Percentiles rank a stretch among this genome's conserved stretches.
phyloP scores from a whole-genome alignment of 2,113 vertebrate genomes.

The Pachyramphus minor region DNA sequence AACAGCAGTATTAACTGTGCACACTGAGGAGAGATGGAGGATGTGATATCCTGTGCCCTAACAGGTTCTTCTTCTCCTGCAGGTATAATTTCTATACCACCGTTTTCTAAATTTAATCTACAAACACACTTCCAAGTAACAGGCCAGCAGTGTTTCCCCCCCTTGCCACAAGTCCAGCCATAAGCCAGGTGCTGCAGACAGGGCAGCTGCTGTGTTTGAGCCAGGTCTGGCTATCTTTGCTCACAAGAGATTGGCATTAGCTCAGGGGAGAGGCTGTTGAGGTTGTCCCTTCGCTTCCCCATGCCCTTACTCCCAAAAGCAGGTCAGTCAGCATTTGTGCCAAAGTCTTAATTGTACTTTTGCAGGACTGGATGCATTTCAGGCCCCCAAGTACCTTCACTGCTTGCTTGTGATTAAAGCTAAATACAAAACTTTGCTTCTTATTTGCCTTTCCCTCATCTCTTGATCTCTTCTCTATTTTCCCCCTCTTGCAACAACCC shows the following conservation, averaged over 20 bases:
- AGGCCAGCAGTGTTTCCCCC: slow-evolving; percentile 16
- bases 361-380: not conserved
- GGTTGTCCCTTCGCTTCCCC: not conserved
- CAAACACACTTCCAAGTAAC: slow-evolving; percentile 26
- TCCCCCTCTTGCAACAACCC: not conserved
- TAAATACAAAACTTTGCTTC: not conserved
- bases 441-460: not conserved
- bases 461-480: not conserved
- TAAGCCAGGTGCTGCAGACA: slow-evolving; percentile 59
- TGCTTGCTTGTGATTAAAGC: not conserved
- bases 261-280: not conserved
- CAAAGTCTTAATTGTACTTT: slow-evolving; percentile 2
- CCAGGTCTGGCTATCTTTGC: slow-evolving; percentile 7
- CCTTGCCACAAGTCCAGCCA: slow-evolving; percentile 53
- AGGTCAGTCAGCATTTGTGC: not conserved
- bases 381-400: not conserved
- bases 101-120: slow-evolving; percentile 51
- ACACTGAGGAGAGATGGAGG: not conserved
- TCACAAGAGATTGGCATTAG: not conserved
- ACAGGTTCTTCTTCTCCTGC: not conserved
- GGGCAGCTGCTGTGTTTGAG: slow-evolving; percentile 21
- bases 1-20: not conserved
- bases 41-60: not conserved
- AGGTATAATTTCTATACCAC: not conserved
- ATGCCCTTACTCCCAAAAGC: not conserved